Percentiles rank a stretch among this genome's conserved stretches.
These are phyloP conservation scores for Aethina tumida DNA, from an alignment of 1,140 invertebrate genomes.

Conservation along the genomic window DNA sequence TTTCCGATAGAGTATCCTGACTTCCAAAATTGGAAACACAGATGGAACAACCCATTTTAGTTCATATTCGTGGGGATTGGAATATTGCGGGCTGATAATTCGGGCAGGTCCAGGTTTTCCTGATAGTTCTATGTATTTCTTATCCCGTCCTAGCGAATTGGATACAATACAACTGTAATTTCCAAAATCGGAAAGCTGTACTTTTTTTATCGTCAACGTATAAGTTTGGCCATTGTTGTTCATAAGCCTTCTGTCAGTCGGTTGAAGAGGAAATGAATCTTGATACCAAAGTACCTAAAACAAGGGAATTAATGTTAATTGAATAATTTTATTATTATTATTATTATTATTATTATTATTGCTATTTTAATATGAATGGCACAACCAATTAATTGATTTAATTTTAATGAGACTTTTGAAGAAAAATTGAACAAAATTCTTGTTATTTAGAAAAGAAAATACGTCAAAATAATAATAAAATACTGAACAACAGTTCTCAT, in stretches of 20 bases:
- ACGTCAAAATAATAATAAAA: no score
- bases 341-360: no score
- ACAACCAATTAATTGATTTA: no score
- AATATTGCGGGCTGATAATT: conserved; percentile 50
- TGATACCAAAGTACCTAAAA: conserved; percentile 39
- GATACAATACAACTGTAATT: conserved; percentile 57
- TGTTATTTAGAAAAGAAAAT: no score
- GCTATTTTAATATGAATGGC: no score
- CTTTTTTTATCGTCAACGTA: conserved; percentile 37
- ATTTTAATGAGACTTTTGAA: no score
- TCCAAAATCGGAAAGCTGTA: conserved; percentile 41
- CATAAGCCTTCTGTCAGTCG: conserved; percentile 38
- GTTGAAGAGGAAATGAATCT: conserved; percentile 40
- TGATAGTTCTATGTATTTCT: conserved; percentile 53
- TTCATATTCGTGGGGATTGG: conserved; percentile 46
- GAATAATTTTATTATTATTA: no score
- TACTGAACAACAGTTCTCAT: no score
- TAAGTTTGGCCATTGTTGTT: conserved; percentile 37
- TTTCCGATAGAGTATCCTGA: conserved; percentile 50
- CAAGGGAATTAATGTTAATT: no score
- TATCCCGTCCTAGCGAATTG: conserved; percentile 56
- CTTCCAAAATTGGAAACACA: conserved; percentile 53
- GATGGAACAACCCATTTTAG: conserved; percentile 53
- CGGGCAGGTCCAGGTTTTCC: conserved; percentile 55
- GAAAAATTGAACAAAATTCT: no score